Conservation (phyloP, 1,140 invertebrate genomes). For the Bombus huntii region DNA sequence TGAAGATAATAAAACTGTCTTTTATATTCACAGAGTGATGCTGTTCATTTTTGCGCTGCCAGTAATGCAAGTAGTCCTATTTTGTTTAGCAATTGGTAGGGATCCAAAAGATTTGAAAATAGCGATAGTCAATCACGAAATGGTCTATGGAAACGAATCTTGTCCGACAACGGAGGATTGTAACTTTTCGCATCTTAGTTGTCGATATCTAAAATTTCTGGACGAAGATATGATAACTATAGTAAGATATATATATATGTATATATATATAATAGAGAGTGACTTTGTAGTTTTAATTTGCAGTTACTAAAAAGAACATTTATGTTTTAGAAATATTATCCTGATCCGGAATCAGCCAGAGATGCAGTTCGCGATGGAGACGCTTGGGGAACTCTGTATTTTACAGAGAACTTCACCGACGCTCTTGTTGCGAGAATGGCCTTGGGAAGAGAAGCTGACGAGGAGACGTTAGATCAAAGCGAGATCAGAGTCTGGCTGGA, state of each 20-base stretch:
- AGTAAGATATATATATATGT: constrained; percentile 66
- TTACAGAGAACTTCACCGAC: constrained; percentile 93
- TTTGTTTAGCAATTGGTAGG: constrained; percentile 96
- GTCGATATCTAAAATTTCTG: constrained; percentile 88
- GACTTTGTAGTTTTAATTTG: fast-evolving
- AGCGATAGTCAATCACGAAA: constrained; percentile 94
- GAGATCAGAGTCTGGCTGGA: constrained; percentile 93
- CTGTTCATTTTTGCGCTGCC: constrained; percentile 96
- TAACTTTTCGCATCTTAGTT: constrained; percentile 88
- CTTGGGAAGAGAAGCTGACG: constrained; percentile 87
- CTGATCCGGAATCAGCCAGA: constrained; percentile 86
- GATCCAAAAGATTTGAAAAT: constrained; percentile 93
- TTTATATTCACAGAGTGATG: constrained; percentile 87
- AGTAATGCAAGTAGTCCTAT: constrained; percentile 96
- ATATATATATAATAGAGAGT: too few species aligned
- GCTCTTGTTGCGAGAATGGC: constrained; percentile 89
- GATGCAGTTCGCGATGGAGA: constrained; percentile 88
- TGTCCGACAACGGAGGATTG: constrained; percentile 84
- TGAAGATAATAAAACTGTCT: background rate
- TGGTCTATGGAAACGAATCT: constrained; percentile 84
- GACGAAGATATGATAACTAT: constrained; percentile 86
- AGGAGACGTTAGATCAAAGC: constrained; percentile 91
- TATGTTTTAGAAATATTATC: constrained; percentile 86
- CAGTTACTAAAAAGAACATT: too few species aligned
- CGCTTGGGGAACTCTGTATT: constrained; percentile 93